Base-by-base conservation (phyloP, 64 coral and sea anemone species). In the Pachyseris speciosa region DNA sequence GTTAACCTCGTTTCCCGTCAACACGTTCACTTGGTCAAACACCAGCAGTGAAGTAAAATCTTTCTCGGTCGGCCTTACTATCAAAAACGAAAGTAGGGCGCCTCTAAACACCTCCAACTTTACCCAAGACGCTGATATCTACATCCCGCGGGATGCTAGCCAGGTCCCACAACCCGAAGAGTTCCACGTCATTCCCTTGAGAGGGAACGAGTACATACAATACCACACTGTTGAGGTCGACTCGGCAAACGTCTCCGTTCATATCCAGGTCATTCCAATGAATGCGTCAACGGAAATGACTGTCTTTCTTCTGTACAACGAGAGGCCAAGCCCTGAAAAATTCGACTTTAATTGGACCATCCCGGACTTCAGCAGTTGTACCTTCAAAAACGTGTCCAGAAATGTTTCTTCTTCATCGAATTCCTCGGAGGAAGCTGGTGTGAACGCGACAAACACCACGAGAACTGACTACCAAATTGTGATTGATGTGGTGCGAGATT, bases 291-390 rank as follows among this genome's bases (percentile, higher is more conserved):
- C 65, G 6, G 41, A 37, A 51, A 72, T 89, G 8, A 45, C 65
- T 28, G 86, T 89, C 22, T 80, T 77, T 48, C 26, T 96, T 7
- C 70, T 31, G 61, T 93, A 76, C 65, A 32, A 73, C 12, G 70
- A 93, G 27, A 52, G 86, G 20, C 89, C 94, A 11, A 44, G 28
- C 20, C 29, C 50, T 24, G 78, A 96, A 38, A 84, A 78, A 1
- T 89, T 84, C 90, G 45, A 84, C 24, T 70, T 63, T 13, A 96
- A 90, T 70, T 96, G 94, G 94, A 96, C 94, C 39, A 5, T 96
- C 10, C 94, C 94, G 12, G 78, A 96, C 43, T 93, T 86, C 9
- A 86, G 90, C 52, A 86, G 47, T 15, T 96, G 94, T 26, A 37
- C 53, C 13, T 61, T 72, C 37, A 64, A 57, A 40, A 89, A 96